Percentiles rank a stretch among this genome's conserved stretches.
These are phyloP conservation scores for Spisula subtruncata DNA, from an alignment of 2,888 invertebrate species.

Conservation along the genomic window DNA sequence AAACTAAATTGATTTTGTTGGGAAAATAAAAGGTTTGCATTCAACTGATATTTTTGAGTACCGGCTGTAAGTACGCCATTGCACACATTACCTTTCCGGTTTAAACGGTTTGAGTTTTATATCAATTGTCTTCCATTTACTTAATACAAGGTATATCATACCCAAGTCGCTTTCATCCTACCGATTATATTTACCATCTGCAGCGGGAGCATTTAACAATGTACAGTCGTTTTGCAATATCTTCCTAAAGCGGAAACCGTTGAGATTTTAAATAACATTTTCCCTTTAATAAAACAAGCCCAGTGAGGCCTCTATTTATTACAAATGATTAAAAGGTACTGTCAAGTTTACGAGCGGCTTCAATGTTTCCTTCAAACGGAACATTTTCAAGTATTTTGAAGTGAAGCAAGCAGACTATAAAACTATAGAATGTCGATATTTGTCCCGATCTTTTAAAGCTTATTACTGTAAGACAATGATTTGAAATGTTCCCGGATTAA, in stretches of 20 bases:
- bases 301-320: constrained; percentile 8
- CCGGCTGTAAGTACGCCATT: too few relatives aligned
- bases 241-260: background rate
- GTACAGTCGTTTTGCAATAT: background rate
- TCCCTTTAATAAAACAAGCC: background rate
- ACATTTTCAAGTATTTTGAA: constrained; percentile 14
- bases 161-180: too few relatives aligned
- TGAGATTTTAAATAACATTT: background rate
- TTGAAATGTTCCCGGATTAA: background rate
- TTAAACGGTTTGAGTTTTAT: too few relatives aligned
- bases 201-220: background rate
- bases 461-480: background rate
- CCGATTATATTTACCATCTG: too few relatives aligned
- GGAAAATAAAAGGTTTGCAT: background rate
- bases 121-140: too few relatives aligned
- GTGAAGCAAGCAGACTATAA: background rate
- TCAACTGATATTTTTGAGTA: background rate
- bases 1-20: background rate
- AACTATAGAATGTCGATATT: background rate
- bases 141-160: too few relatives aligned
- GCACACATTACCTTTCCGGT: too few relatives aligned
- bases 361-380: constrained; percentile 10
- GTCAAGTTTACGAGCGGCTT: constrained; percentile 9
- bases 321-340: constrained; percentile 19
- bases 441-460: background rate